These are phyloP conservation scores for Morus bassanus DNA, from an alignment of 2,797 vertebrate genomes.

Conservation along the genomic window DNA sequence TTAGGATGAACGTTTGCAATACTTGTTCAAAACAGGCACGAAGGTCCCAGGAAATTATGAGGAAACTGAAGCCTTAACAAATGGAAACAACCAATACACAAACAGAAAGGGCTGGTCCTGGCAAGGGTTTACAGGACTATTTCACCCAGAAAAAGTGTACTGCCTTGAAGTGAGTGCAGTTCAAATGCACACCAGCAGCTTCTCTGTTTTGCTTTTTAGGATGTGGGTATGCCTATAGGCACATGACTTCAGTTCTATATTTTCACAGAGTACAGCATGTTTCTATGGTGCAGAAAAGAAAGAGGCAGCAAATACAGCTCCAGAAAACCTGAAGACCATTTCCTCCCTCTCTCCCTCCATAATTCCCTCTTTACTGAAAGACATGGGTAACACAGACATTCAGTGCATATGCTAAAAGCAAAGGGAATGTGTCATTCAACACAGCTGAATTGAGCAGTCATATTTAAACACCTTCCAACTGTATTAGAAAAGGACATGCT, in stretches of 20 bases:
- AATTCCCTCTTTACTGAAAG: background rate
- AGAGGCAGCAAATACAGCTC: background rate
- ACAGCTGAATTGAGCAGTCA: background rate
- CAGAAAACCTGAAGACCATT: background rate
- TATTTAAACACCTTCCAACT: background rate
- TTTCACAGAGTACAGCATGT: background rate
- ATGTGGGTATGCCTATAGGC: background rate
- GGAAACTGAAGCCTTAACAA: background rate
- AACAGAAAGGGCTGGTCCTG: background rate
- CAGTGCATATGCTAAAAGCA: background rate
- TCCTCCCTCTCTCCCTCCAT: background rate
- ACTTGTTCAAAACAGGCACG: rapidly evolving
- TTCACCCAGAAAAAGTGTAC: background rate
- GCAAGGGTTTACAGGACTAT: background rate
- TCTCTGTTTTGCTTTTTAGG: background rate
- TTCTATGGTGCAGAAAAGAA: background rate
- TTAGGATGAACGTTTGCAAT: background rate
- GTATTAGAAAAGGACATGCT: background rate
- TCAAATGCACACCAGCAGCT: background rate
- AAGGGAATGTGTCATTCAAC: background rate
- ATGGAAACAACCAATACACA: background rate
- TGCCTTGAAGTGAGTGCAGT: background rate
- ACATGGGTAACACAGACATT: rapidly evolving
- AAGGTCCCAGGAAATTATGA: background rate
- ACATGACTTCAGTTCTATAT: background rate